Evolutionary conservation across 2,113 vertebrate species (phyloP).

Genomic region (Solenodon paradoxus): DNA sequence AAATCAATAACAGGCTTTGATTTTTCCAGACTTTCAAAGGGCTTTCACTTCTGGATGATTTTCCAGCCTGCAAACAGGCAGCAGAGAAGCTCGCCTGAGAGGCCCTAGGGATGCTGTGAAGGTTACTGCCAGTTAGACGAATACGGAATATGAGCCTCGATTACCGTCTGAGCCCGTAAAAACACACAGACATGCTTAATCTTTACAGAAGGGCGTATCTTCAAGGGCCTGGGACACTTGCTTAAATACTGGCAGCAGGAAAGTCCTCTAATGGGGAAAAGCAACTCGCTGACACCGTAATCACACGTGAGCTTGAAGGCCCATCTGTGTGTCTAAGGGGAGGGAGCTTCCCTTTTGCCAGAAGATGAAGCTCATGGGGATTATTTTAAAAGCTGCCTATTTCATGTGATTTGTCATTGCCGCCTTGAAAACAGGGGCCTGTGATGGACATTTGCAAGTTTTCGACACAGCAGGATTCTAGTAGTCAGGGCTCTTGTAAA

Average conservation of each 20-base stretch:
- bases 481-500: neutral
- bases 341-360: neutral
- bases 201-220: neutral
- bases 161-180: too few species aligned
- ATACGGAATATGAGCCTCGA: neutral
- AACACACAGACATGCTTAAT: neutral
- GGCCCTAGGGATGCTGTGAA: neutral
- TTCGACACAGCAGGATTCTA: neutral
- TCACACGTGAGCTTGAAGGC: too few species aligned
- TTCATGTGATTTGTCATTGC: neutral
- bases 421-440: neutral
- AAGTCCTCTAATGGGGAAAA: neutral
- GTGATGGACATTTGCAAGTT: neutral
- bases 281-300: neutral
- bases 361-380: neutral
- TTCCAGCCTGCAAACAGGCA: slow-evolving; percentile 3
- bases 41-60: neutral
- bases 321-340: too few species aligned
- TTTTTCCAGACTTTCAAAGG: slow-evolving; percentile 11
- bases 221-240: neutral
- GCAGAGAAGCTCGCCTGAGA: neutral
- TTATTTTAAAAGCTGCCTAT: neutral
- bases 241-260: neutral
- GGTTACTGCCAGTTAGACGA: neutral
- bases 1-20: slow-evolving; percentile 37